Percentiles rank a stretch among this genome's conserved stretches.
These are phyloP conservation scores for Nycteola revayana DNA, from an alignment of 2,888 invertebrate species.

Conservation along the genomic window DNA sequence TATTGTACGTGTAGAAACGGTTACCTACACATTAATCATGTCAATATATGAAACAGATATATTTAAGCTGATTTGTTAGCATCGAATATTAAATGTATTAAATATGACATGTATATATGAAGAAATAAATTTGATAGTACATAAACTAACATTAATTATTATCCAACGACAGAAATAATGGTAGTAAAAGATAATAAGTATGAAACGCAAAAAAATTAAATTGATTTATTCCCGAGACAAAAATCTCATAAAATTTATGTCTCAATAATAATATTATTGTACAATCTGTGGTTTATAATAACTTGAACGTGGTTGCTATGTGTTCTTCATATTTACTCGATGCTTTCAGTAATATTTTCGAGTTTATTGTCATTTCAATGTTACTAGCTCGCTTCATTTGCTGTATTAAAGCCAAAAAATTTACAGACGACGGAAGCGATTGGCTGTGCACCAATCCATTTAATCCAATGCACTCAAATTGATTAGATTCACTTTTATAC, in stretches of 20 bases:
- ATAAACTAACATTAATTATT: slow-evolving; percentile 16
- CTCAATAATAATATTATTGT: slow-evolving; percentile 17
- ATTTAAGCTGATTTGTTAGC: slow-evolving; percentile 1
- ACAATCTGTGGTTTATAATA: slow-evolving; percentile 22
- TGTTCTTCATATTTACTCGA: slow-evolving; percentile 20
- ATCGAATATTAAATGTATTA: slow-evolving; percentile 3
- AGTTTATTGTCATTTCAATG: too few species aligned
- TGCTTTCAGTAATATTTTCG: slow-evolving; percentile 2
- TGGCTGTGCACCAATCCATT: too few species aligned
- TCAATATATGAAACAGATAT: too few species aligned
- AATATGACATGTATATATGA: slow-evolving; percentile 1
- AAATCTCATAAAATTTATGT: slow-evolving; percentile 25
- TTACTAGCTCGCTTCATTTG: too few species aligned
- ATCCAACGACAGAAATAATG: slow-evolving; percentile 16
- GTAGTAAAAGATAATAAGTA: slow-evolving; percentile 7
- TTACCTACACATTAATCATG: too few species aligned
- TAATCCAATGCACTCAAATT: slow-evolving; percentile 23
- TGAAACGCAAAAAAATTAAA: slow-evolving; percentile 16
- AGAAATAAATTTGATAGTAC: slow-evolving; percentile 3
- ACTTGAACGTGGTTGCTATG: slow-evolving; percentile 12
- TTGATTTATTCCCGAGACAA: slow-evolving; percentile 26
- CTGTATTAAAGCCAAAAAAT: too few species aligned
- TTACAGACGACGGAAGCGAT: too few species aligned
- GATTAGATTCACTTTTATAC: slow-evolving; percentile 31
- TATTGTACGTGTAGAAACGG: too few species aligned